phyloP scores from a whole-genome alignment of 1,140 invertebrate species.

The Calycopis cecrops region DNA sequence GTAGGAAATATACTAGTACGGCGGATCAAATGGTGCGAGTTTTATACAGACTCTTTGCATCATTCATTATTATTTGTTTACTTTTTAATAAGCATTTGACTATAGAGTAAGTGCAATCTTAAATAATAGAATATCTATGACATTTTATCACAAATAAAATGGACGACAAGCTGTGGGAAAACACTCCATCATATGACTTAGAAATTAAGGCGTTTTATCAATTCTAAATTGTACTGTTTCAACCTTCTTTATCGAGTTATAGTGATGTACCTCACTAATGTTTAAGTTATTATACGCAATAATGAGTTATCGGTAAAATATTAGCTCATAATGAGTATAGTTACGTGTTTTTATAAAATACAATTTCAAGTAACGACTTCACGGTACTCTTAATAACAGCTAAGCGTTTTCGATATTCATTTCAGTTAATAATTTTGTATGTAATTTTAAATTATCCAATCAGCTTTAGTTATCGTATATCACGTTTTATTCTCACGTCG shows the following conservation, averaged over 20 bases:
- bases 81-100: too few species aligned
- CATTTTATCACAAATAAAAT: too few species aligned
- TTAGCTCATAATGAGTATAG: constrained; percentile 66
- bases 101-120: too few species aligned
- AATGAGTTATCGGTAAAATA: constrained; percentile 63
- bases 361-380: constrained; percentile 64
- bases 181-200: too few species aligned
- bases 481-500: constrained; percentile 54
- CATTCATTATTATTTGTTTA: too few species aligned
- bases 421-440: constrained; percentile 66
- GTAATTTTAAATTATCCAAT: constrained; percentile 69
- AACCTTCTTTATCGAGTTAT: constrained; percentile 11
- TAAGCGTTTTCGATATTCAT: constrained; percentile 73
- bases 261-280: constrained; percentile 15
- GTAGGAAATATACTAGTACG: too few species aligned
- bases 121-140: too few species aligned
- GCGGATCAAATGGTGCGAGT: too few species aligned
- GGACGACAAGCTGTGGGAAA: too few species aligned
- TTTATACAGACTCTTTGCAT: too few species aligned
- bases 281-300: constrained; percentile 57
- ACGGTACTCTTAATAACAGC: constrained; percentile 67
- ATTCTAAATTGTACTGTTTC: constrained; percentile 21
- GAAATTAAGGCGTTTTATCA: background rate
- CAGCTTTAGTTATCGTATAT: constrained; percentile 36
- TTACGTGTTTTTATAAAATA: constrained; percentile 67